Evolutionary conservation across 2,888 invertebrate genomes (phyloP).

Genomic region (Ornithoptera priamus): DNA sequence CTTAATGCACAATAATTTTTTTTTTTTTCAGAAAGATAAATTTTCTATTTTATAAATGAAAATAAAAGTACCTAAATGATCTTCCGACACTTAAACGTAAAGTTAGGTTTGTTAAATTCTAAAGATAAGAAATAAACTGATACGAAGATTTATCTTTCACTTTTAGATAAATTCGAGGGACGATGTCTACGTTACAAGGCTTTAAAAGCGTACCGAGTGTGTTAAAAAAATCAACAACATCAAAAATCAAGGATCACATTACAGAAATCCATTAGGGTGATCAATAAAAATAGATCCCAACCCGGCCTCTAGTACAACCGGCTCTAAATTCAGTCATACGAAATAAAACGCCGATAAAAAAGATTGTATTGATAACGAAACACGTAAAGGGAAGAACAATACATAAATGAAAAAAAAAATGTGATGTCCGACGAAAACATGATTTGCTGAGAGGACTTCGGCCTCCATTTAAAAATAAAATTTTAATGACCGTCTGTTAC

Average conservation of each 20-base stretch:
- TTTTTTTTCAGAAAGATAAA: too few species aligned
- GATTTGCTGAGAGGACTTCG: conserved; percentile 11
- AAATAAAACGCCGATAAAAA: conserved; percentile 50
- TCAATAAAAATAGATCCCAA: conserved; percentile 72
- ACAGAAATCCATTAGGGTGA: conserved; percentile 75
- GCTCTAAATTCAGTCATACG: conserved; percentile 66
- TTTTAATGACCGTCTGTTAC: neutral
- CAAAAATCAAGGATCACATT: conserved; percentile 71
- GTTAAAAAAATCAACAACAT: conserved; percentile 60
- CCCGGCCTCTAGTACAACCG: conserved; percentile 41
- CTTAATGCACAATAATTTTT: too few species aligned
- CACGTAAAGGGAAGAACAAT: conserved; percentile 31
- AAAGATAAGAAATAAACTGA: conserved; percentile 33
- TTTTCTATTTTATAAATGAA: neutral
- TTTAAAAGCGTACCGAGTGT: conserved; percentile 49
- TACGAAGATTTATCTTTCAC: conserved; percentile 48
- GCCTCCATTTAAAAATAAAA: neutral
- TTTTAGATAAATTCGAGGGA: conserved; percentile 48
- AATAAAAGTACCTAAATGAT: neutral
- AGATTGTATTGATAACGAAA: conserved; percentile 46
- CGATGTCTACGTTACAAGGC: conserved; percentile 53
- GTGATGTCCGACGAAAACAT: conserved; percentile 22
- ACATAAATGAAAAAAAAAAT: conserved; percentile 20
- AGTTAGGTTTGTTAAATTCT: conserved; percentile 28
- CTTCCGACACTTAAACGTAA: neutral